phyloP scores from a whole-genome alignment of 2,888 invertebrate species.

The Acleris cristana region DNA sequence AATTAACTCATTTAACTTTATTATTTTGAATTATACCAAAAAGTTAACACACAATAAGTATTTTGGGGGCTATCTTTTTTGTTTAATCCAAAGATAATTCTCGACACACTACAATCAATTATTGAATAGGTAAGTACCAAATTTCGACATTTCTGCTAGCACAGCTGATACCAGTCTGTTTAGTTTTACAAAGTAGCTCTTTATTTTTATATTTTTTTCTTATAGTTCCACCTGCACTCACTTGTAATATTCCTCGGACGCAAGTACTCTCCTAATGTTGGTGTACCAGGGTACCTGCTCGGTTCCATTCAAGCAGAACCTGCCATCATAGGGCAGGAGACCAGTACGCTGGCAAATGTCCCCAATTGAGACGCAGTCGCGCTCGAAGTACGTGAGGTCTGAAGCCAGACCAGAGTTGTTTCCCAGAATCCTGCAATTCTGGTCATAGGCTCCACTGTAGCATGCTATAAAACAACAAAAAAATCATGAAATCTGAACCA shows the following conservation, averaged over 20 bases:
- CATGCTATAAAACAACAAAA: conserved; percentile 75
- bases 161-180: neutral
- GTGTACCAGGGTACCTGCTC: conserved; percentile 73
- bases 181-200: too few species aligned
- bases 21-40: too few species aligned
- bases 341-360: conserved; percentile 76
- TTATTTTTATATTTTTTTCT: neutral
- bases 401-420: conserved; percentile 59
- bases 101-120: too few species aligned
- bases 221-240: conserved; percentile 57
- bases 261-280: conserved; percentile 81
- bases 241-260: conserved; percentile 88
- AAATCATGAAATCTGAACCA: neutral
- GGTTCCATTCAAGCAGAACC: conserved; percentile 69
- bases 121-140: too few species aligned
- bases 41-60: too few species aligned
- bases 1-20: too few species aligned
- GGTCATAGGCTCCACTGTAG: conserved; percentile 86
- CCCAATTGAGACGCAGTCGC: conserved; percentile 75
- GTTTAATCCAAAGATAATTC: too few species aligned
- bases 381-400: conserved; percentile 81
- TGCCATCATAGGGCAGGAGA: conserved; percentile 68
- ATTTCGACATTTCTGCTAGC: neutral
- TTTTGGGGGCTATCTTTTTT: too few species aligned
- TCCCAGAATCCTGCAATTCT: conserved; percentile 63